Evolutionary conservation across 2,113 vertebrate genomes (phyloP).

Genomic region (Melanerpes aurifrons): DNA sequence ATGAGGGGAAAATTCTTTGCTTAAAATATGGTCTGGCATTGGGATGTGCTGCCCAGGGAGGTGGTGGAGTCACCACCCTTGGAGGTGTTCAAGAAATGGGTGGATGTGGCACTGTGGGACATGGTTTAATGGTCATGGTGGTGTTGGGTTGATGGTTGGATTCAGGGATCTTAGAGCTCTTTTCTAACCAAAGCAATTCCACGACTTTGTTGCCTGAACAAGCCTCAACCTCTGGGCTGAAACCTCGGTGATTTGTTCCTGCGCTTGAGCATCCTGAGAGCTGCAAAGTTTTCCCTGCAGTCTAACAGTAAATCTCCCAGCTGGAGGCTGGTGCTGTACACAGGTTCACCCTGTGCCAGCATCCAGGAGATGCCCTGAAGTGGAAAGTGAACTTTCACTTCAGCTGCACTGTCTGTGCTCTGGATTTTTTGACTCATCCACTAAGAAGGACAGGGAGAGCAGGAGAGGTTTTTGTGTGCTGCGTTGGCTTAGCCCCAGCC

Average conservation of each 20-base stretch:
- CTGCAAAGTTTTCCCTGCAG: background rate
- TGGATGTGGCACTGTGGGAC: no score
- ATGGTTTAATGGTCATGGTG: no score
- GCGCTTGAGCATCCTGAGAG: background rate
- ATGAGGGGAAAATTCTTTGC: no score
- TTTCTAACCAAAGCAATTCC: no score
- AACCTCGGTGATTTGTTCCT: background rate
- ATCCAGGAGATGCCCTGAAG: background rate
- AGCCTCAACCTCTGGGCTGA: background rate
- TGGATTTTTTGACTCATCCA: background rate
- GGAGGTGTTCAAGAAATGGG: no score
- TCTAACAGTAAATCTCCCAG: fast-evolving
- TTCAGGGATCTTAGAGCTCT: no score
- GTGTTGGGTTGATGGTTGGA: no score
- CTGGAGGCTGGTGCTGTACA: background rate
- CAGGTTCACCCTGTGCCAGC: background rate
- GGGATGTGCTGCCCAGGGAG: no score
- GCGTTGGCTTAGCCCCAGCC: background rate
- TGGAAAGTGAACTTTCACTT: background rate
- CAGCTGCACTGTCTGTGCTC: background rate
- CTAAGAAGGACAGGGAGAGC: background rate
- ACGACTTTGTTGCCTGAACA: background rate
- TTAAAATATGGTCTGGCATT: no score
- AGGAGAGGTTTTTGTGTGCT: background rate
- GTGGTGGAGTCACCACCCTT: no score